A percentile compares a stretch with the other conserved stretches of the same genome.
phyloP scores from a whole-genome alignment of 2,113 vertebrate species.

The Toxostoma redivivum region DNA sequence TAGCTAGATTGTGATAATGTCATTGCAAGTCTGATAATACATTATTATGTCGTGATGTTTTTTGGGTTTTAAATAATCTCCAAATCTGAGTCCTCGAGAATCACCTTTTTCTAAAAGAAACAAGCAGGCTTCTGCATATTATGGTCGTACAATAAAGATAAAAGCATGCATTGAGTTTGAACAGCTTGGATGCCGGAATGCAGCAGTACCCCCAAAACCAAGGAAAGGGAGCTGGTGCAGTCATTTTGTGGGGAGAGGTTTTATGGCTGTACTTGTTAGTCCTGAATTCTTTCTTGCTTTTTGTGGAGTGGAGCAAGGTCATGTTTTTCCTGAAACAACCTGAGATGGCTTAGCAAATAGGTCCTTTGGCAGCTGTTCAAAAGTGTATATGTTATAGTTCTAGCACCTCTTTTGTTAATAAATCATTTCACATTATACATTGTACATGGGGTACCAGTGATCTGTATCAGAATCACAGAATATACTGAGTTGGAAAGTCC shows the following conservation, averaged over 20 bases:
- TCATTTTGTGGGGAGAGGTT: background rate
- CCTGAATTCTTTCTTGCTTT: background rate
- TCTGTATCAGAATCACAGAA: background rate
- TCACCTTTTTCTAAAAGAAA: background rate
- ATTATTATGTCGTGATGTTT: fast-evolving
- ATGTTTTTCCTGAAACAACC: background rate
- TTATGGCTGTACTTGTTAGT: background rate
- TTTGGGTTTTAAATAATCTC: background rate
- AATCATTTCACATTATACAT: background rate
- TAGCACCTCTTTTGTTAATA: background rate
- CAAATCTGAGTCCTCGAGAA: background rate
- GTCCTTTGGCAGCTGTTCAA: background rate
- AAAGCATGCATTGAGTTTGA: background rate
- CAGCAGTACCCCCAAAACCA: background rate
- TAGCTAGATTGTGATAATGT: background rate
- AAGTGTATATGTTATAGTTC: background rate
- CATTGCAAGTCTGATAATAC: background rate
- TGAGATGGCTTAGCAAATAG: background rate
- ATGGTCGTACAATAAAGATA: background rate
- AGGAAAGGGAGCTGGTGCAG: background rate
- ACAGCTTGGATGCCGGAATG: background rate
- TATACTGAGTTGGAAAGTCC: background rate
- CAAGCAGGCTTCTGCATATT: background rate
- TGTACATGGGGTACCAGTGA: background rate
- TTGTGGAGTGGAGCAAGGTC: background rate